Percentiles rank a stretch among this genome's conserved stretches.
These are phyloP conservation scores for Merluccius polli DNA, from an alignment of 2,797 vertebrate genomes.

Conservation along the genomic window DNA sequence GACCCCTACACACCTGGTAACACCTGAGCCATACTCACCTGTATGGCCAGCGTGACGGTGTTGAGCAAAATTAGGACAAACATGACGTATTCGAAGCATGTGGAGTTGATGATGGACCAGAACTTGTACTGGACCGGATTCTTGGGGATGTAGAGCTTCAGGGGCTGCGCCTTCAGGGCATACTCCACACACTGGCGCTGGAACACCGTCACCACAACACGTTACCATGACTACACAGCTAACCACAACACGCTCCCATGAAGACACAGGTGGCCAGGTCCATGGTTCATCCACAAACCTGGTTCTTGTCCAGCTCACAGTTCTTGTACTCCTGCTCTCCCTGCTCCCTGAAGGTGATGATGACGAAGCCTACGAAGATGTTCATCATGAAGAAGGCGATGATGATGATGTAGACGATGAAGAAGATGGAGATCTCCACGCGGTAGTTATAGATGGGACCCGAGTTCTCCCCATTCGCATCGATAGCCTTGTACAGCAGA, in stretches of 20 bases:
- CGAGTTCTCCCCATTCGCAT: conserved; percentile 85
- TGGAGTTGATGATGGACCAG: conserved; percentile 91
- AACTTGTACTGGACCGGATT: conserved; percentile 87
- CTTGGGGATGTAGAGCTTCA: conserved; percentile 91
- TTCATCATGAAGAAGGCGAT: conserved; percentile 99
- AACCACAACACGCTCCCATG: background rate
- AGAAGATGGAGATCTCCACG: conserved; percentile 98
- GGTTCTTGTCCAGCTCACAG: conserved; percentile 98
- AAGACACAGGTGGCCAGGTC: no score
- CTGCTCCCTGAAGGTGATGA: conserved; percentile 98
- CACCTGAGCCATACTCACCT: conserved; percentile 65
- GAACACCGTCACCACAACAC: background rate
- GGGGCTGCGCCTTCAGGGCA: conserved; percentile 86
- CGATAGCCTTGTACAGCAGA: conserved; percentile 85
- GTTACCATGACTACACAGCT: background rate
- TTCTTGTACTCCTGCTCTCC: conserved; percentile 98
- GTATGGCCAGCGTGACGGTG: conserved; percentile 87
- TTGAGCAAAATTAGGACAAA: conserved; percentile 92
- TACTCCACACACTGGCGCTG: conserved; percentile 92
- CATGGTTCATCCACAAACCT: conserved; percentile 68
- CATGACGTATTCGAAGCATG: conserved; percentile 92
- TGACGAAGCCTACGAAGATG: conserved; percentile 99
- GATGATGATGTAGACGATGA: conserved; percentile 99
- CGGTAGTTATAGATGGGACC: conserved; percentile 98
- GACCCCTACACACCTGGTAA: background rate